Percentiles rank a stretch among this genome's conserved stretches.
These are phyloP conservation scores for Clanis bilineata DNA, from an alignment of 2,888 invertebrate genomes.

Conservation along the genomic window DNA sequence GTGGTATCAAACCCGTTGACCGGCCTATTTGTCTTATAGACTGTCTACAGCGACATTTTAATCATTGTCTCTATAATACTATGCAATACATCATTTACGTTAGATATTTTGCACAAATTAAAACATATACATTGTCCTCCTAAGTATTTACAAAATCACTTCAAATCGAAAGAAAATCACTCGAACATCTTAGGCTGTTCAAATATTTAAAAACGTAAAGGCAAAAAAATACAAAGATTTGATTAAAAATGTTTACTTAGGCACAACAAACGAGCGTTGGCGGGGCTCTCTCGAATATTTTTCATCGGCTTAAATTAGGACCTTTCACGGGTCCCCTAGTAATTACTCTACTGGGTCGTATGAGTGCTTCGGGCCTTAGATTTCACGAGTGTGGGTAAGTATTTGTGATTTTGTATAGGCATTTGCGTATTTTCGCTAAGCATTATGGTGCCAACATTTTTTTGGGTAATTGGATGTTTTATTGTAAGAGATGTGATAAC, in stretches of 20 bases:
- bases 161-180: neutral
- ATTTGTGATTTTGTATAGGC: neutral
- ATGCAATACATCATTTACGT: too few relatives aligned
- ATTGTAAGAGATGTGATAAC: neutral
- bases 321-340: slow-evolving; percentile 51
- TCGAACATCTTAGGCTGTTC: neutral
- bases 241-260: slow-evolving; percentile 57
- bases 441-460: neutral
- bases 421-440: neutral
- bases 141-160: neutral
- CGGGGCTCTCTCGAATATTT: slow-evolving; percentile 40
- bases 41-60: too few relatives aligned
- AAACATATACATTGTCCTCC: neutral
- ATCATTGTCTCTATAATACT: too few relatives aligned
- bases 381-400: neutral
- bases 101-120: too few relatives aligned
- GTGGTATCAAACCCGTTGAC: too few relatives aligned
- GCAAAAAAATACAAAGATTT: slow-evolving; percentile 37
- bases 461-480: neutral
- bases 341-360: slow-evolving; percentile 59
- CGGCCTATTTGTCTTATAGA: too few relatives aligned
- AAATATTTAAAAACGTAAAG: slow-evolving; percentile 36
- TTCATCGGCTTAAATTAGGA: slow-evolving; percentile 50
- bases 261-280: slow-evolving; percentile 44
- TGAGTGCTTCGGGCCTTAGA: slow-evolving; percentile 36